Evolutionary conservation across 2,888 invertebrate species (phyloP).

Genomic region (Drosophila testacea): DNA sequence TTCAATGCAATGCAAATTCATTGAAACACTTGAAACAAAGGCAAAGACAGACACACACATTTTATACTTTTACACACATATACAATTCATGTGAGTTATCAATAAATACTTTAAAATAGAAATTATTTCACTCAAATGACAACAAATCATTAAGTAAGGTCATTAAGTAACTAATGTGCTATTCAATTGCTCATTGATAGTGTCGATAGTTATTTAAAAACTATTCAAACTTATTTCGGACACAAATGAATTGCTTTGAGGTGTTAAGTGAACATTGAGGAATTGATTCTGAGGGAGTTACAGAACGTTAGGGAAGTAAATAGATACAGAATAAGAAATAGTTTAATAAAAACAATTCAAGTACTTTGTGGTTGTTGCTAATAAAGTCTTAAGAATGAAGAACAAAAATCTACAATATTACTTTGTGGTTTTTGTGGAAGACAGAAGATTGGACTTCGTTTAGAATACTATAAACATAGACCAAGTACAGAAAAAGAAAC

Average conservation of each 20-base stretch:
- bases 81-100: neutral
- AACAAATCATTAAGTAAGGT: neutral
- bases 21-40: slow-evolving; percentile 18
- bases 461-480: no score
- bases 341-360: no score
- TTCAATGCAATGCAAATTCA: slow-evolving; percentile 58
- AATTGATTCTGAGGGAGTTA: no score
- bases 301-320: no score
- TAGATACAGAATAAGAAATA: no score
- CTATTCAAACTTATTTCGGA: neutral
- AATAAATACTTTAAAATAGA: slow-evolving; percentile 14
- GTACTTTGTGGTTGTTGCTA: no score
- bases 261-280: no score
- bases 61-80: neutral
- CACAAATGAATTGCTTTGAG: neutral
- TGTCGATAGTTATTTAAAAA: neutral
- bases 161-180: slow-evolving; percentile 1
- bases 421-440: no score
- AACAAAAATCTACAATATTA: no score
- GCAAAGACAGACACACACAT: slow-evolving; percentile 21
- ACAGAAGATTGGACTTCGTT: no score
- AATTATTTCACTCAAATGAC: slow-evolving; percentile 21
- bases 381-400: no score
- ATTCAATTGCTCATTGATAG: neutral
- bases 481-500: no score